Base-by-base conservation (phyloP, 2,113 vertebrate genomes). In the Rhadina sibilatrix region DNA sequence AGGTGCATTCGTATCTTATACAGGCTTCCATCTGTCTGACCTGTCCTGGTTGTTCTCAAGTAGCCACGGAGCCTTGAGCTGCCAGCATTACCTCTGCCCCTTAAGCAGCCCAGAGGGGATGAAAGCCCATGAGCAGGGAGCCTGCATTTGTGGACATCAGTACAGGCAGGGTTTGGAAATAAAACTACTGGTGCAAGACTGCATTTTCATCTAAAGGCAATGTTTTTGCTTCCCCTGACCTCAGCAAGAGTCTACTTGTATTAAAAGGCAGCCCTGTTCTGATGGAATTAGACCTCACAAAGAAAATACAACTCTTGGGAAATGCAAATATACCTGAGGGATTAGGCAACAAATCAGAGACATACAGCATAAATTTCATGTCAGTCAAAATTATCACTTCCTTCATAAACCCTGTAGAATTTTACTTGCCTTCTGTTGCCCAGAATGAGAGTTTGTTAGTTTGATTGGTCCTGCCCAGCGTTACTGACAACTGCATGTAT, bases 21-120 rank as follows among this genome's bases (percentile, higher is more conserved):
- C 37, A 38, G 11, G 46, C 18, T 70, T 6, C 46, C 27, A 30
- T 19, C n/a, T 38, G 50, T 61, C 40, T 60, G 13, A 1, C 31
- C 42, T 64, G 57, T 37, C 44, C 59, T 57, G 50, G 10, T 6
- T 53, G 33, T 44, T 57, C 56, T 12, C 31, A 57, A 66, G 42
- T 2, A 19, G 11, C 46, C 50, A 56, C 0, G 0, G n/a, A 57
- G 33, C 37, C 27, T 56, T 63, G 24, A 44, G 31, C 15, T 82
- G 30, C 54, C 61, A 13, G 30, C 13, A 11, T 18, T 57, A 25
- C 12, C 30, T 70, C 60, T 86, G 37, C 33, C 28, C 14, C 38
- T 21, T 50, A 1, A 4, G 30, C 23, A 76, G 8, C 16, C 16
- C 49, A 68, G 24, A 2, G 17, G 12, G 5, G 22, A n/a, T 49